A percentile compares a stretch with the other conserved stretches of the same genome.
These are phyloP conservation scores for Gallinago nigripennis DNA, from an alignment of 2,797 vertebrate species.

Conservation along the genomic window DNA sequence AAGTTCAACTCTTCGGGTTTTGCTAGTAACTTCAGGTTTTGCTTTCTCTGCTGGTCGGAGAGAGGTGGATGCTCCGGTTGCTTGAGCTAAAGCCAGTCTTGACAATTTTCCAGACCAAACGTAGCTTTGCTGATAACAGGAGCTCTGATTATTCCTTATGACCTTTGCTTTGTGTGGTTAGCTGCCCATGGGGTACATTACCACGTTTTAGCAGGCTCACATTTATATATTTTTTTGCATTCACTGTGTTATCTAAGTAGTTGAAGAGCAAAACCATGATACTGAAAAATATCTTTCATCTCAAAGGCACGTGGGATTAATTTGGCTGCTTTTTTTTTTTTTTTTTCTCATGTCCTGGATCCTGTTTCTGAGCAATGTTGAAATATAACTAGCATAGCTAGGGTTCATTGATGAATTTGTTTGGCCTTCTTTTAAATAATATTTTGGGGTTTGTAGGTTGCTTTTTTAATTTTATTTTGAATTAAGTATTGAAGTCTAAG, in stretches of 20 bases:
- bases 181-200: background rate
- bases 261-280: background rate
- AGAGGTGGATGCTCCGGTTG: conserved; percentile 39
- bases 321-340: background rate
- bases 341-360: background rate
- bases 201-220: background rate
- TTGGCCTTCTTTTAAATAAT: conserved; percentile 1
- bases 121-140: conserved; percentile 61
- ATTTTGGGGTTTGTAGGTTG: background rate
- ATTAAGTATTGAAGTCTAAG: background rate
- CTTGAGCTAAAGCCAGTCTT: conserved; percentile 47
- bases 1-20: background rate
- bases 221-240: background rate
- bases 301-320: background rate
- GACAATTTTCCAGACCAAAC: conserved; percentile 57
- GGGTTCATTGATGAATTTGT: background rate
- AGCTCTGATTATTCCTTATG: conserved; percentile 53
- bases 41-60: conserved; percentile 13
- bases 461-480: background rate
- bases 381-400: background rate
- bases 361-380: background rate
- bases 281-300: background rate
- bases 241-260: background rate
- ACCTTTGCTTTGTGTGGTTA: conserved; percentile 60
- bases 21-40: conserved; percentile 20